Evolutionary conservation across 2,797 vertebrate genomes (phyloP).

Genomic region (Anolis apletophallus): DNA sequence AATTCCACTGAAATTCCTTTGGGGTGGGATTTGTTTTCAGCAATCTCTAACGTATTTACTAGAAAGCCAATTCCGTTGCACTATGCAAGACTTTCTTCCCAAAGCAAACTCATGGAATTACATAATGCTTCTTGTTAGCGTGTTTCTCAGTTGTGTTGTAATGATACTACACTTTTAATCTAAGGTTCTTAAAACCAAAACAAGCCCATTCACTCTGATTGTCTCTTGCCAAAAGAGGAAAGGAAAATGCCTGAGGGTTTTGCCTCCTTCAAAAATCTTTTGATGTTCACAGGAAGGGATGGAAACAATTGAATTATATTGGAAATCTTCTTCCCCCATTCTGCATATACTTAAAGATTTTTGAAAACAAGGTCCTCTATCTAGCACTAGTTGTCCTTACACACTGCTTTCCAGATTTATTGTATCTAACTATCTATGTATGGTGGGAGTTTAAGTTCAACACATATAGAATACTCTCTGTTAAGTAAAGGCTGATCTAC

Average conservation of each 20-base stretch:
- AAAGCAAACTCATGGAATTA: too few relatives aligned
- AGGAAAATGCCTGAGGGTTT: conserved; percentile 32
- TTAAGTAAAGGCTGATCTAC: too few relatives aligned
- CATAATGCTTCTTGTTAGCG: conserved; percentile 23
- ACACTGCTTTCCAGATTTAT: too few relatives aligned
- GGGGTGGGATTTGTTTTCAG: background rate
- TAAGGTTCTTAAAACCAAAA: conserved; percentile 52
- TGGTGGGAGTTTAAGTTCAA: too few relatives aligned
- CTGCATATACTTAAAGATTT: background rate
- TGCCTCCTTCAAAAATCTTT: background rate
- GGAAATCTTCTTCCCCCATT: background rate
- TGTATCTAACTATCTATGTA: too few relatives aligned
- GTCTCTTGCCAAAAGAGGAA: background rate
- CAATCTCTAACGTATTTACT: background rate
- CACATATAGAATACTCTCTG: too few relatives aligned
- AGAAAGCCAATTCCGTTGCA: conserved; percentile 26
- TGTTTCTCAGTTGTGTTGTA: conserved; percentile 57
- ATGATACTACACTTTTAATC: background rate
- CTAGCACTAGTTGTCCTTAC: too few relatives aligned
- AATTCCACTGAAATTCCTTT: conserved; percentile 23
- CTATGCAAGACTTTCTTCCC: conserved; percentile 44
- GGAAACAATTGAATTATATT: background rate
- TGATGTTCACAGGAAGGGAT: background rate
- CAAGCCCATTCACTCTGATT: conserved; percentile 47
- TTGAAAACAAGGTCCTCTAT: background rate